Evolutionary conservation across 2,888 invertebrate genomes (phyloP).

Genomic region (Auanema freiburgensis): DNA sequence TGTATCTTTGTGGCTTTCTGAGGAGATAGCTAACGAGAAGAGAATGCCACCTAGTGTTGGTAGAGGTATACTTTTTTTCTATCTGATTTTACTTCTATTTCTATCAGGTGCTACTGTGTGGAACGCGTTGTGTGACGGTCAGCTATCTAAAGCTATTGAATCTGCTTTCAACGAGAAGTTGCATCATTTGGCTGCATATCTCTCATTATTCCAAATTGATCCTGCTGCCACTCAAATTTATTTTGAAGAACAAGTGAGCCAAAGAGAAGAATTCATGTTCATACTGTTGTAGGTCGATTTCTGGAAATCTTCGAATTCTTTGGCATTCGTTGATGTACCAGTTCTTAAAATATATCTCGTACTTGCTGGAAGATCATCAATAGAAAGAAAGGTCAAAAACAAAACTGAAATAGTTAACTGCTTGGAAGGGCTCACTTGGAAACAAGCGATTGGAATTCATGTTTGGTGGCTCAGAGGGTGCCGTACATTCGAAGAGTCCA

Average conservation of each 20-base stretch:
- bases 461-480: slow-evolving; percentile 36
- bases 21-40: slow-evolving; percentile 15
- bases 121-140: slow-evolving; percentile 33
- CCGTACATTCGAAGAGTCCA: slow-evolving; percentile 32
- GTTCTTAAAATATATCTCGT: slow-evolving; percentile 39
- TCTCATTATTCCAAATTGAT: slow-evolving; percentile 30
- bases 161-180: slow-evolving; percentile 23
- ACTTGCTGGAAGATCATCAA: slow-evolving; percentile 33
- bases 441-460: slow-evolving; percentile 38
- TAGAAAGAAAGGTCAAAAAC: slow-evolving; percentile 16
- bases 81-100: background rate
- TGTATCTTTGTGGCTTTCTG: slow-evolving; percentile 38
- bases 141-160: slow-evolving; percentile 29
- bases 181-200: slow-evolving; percentile 26
- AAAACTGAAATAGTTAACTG: slow-evolving; percentile 28
- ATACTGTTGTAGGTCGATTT: slow-evolving; percentile 21
- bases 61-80: slow-evolving; percentile 10
- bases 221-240: slow-evolving; percentile 28
- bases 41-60: slow-evolving; percentile 3
- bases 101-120: slow-evolving; percentile 22
- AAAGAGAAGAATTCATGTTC: background rate
- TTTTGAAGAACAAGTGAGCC: slow-evolving; percentile 22
- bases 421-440: slow-evolving; percentile 41
- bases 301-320: slow-evolving; percentile 26
- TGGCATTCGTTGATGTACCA: slow-evolving; percentile 23